Evolutionary conservation across 2,888 invertebrate genomes (phyloP).

Genomic region (Mimumesa dahlbomi): DNA sequence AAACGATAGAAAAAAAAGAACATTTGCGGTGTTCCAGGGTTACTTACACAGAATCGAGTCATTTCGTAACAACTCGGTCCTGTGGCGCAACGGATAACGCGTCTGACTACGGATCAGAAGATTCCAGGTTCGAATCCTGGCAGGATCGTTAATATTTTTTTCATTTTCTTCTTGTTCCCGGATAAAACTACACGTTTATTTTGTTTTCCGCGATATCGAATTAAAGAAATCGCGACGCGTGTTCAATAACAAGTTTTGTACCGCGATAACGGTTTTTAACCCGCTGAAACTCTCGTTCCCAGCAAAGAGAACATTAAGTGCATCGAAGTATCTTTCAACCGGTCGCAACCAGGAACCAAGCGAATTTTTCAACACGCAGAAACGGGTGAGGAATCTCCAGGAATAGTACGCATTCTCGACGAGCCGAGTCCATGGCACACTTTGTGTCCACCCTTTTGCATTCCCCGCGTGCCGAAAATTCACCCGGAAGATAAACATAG

Average conservation of each 20-base stretch:
- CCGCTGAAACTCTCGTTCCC: too few relatives aligned
- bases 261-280: too few relatives aligned
- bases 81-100: constrained; percentile 73
- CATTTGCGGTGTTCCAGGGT: not conserved
- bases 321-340: not conserved
- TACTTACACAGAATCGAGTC: not conserved
- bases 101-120: constrained; percentile 74
- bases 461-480: constrained; percentile 32
- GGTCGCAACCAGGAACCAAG: constrained; percentile 13
- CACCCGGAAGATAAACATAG: constrained; percentile 49
- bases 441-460: constrained; percentile 35
- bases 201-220: too few relatives aligned
- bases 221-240: not conserved
- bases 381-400: constrained; percentile 51
- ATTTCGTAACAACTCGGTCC: constrained; percentile 83
- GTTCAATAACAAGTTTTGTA: too few relatives aligned
- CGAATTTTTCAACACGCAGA: constrained; percentile 41
- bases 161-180: not conserved
- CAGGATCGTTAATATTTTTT: constrained; percentile 80
- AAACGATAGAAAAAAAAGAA: not conserved
- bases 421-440: constrained; percentile 24
- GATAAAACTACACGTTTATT: too few relatives aligned
- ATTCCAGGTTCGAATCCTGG: constrained; percentile 86
- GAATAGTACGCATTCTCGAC: constrained; percentile 53
- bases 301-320: too few relatives aligned